Conservation (phyloP, 2,888 invertebrate genomes). For the Ichneumoninae sp. region DNA sequence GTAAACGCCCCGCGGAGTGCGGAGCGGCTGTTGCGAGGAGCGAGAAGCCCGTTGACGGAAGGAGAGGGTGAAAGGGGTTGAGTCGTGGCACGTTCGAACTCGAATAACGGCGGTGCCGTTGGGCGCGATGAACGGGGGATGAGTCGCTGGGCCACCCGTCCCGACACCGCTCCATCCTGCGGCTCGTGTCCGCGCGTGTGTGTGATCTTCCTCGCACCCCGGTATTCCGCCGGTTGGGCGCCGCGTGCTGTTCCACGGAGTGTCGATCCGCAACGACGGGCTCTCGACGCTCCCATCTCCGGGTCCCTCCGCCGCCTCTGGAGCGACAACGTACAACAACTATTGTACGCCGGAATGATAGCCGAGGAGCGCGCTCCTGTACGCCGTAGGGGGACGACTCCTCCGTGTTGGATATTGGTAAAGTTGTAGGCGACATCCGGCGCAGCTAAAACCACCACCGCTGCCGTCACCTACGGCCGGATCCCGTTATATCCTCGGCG, state of each 20-base stretch:
- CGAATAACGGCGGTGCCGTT: conserved; percentile 57
- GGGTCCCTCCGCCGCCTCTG: background rate
- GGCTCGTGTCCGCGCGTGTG: conserved; percentile 4
- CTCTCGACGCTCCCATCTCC: conserved; percentile 36
- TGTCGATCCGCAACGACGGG: conserved; percentile 59
- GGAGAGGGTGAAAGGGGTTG: conserved; percentile 34
- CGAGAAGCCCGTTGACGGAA: conserved; percentile 3
- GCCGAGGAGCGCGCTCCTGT: conserved; percentile 53
- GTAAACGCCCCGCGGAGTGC: conserved; percentile 57
- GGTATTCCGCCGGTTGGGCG: conserved; percentile 42
- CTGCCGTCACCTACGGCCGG: conserved; percentile 47
- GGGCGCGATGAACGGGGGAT: conserved; percentile 62
- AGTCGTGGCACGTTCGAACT: conserved; percentile 62
- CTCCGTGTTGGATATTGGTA: conserved; percentile 81
- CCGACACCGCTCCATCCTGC: conserved; percentile 55
- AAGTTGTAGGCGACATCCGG: conserved; percentile 83
- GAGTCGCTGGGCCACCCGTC: conserved; percentile 54
- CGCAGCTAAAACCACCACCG: conserved; percentile 68
- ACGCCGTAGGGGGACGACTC: conserved; percentile 34
- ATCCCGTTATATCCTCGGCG: conserved; percentile 48
- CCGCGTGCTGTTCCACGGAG: conserved; percentile 39
- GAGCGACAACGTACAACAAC: conserved; percentile 48
- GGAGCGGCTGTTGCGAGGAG: conserved; percentile 7
- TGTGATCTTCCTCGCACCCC: conserved; percentile 38
- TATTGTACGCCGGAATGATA: conserved; percentile 47